phyloP scores from a whole-genome alignment of 2,113 vertebrate genomes.

The Menura novaehollandiae region DNA sequence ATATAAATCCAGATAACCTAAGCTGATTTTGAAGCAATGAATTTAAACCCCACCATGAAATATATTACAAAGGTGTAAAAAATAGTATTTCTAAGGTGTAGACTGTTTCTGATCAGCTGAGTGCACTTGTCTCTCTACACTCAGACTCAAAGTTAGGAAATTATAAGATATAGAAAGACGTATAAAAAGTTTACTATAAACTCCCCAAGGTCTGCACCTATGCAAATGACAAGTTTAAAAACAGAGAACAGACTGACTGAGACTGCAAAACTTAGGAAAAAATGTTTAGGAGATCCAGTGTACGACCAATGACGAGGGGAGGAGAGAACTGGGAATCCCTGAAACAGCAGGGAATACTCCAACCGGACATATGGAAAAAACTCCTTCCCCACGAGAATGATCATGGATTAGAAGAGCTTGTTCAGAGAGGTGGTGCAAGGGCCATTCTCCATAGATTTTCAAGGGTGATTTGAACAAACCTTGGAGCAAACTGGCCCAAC shows the following conservation, averaged over 20 bases:
- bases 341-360: neutral
- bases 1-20: neutral
- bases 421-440: neutral
- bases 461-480: neutral
- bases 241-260: neutral
- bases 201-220: neutral
- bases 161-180: neutral
- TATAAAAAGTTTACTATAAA: neutral
- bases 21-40: neutral
- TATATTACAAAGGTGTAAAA: neutral
- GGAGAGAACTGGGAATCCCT: neutral
- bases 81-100: neutral
- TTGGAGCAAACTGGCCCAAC: neutral
- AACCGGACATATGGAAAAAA: neutral
- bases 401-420: neutral
- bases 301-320: neutral
- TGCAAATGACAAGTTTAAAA: neutral
- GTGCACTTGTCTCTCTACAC: neutral
- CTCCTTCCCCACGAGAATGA: neutral
- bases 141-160: neutral
- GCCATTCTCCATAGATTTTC: neutral
- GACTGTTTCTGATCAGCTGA: neutral
- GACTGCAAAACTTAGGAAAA: neutral
- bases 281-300: neutral
- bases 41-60: neutral